Evolutionary conservation across 1,140 invertebrate genomes (phyloP), one percentile per base, ranked within the genome.

Genomic region (Polypedilum pembai): DNA sequence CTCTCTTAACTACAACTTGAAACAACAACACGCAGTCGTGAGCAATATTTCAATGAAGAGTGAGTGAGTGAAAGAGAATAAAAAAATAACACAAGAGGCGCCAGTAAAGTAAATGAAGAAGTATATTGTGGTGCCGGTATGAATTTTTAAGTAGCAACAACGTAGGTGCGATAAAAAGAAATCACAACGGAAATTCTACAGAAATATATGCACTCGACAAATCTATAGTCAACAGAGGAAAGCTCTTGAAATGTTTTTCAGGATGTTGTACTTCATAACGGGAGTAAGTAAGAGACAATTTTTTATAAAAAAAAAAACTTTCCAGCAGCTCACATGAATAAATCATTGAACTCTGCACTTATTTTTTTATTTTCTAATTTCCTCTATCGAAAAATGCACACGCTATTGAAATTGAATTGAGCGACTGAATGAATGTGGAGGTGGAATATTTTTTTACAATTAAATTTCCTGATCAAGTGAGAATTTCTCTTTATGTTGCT

Each of bases 221-320:
- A 56, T 5, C 5, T 33, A 33, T 5, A 56, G 45, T 56, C 4
- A 56, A n/a, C 45, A 15, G 3, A 56, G 24, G 10, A 56, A 56
- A n/a, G 45, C 45, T 56, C 45, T 56, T 56, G 45, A 56, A 56
- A 56, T 56, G 45, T 56, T 56, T 56, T 56, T 56, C 45, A 56
- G 45, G 45, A 56, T 56, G 45, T 45, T 15, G n/a, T 33, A 33
- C 24, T 33, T 33, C 24, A 33, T 33, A 33, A 33, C 24, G 24
- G 24, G 24, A 33, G 24, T 33, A 5, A 33, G 24, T 33, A 33
- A 33, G 24, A 33, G 24, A 33, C 24, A 33, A 33, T 33, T 33
- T 33, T 33, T 5, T 33, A 33, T 33, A 33, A 33, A 33, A 33
- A 33, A 33, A 33, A 33, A 33, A 33, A 33, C 24, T 33, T 33